Evolutionary conservation across 1,140 invertebrate genomes (phyloP), one percentile per base, ranked within the genome.

Genomic region (Caerostris extrusa): DNA sequence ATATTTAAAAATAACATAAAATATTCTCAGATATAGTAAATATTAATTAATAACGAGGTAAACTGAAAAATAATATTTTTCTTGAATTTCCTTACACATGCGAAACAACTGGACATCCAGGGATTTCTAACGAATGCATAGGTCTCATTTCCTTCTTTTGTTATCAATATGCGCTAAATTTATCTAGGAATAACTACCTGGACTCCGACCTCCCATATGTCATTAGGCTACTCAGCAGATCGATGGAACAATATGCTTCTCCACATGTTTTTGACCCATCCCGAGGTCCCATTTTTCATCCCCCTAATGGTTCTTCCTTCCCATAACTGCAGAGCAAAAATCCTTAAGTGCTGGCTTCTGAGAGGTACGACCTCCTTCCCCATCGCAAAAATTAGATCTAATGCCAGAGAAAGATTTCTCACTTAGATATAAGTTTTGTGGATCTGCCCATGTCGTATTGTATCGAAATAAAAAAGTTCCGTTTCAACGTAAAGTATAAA

Each of bases 221-320:
- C 88, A 90, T 90, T 90, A 90, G 88, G 88, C 64, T 50, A 90
- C 61, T 90, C 88, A 56, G 53, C 53, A 69, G 67, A 71, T 90
- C 88, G 88, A 90, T 90, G 88, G 88, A 71, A 90, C 88, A 90
- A 90, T 90, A 77, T 90, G 88, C 88, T 77, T 77, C 88, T 67
- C 64, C 88, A 77, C 88, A 34, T 90, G 88, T 77, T 90, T 90
- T 90, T 90, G 88, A 90, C 88, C 88, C 88, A 90, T 50, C 88
- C n/a, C 12, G 53, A 71, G 88, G 55, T 90, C 88, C 88, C 88
- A 90, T 90, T 90, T 90, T 90, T 90, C 88, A 90, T 88, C 86
- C n/a, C 88, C 34, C 12, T 64, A 71, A 77, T 69, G 50, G 64
- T 58, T 71, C 19, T 77, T 69, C 55, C 56, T 60, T 90, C n/a